Base-by-base conservation (phyloP, 2,113 vertebrate species). In the Eurystomus gularis region DNA sequence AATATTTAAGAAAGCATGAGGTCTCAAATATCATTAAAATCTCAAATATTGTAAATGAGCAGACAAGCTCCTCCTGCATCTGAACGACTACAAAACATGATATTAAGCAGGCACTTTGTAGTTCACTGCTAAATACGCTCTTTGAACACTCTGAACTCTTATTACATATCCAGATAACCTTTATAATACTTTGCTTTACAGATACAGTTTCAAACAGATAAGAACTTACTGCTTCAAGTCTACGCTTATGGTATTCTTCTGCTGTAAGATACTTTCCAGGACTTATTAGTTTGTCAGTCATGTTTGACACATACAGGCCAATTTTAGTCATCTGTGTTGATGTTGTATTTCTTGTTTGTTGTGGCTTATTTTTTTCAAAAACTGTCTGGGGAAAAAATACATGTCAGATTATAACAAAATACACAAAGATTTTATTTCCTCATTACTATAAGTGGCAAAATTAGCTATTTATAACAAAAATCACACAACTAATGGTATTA, bases 281-380 rank as follows among this genome's bases (percentile, higher is more conserved):
- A 75, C 49, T 82, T 78, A 99, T 15, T 75, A 99, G 84, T 94
- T 96, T 99, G 97, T 99, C 99, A 25, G 96, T 97, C 58, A 92
- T 48, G 66, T 98, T 98, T 96, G 99, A 98, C 37, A 99, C 94
- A 94, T 99, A 99, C 73, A 99, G 98, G 96, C 99, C 98, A 80
- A 98, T 98, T 88, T 98, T 98, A 75, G 98, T 98, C 98, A 99
- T 99, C 98, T 99, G 99, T 69, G 99, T 99, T 12, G 98, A 98
- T 65, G 97, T 97, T 75, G 92, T 97, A 89, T 97, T 98, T 19
- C 78, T 42, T 86, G 98, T 99, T 97, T 99, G 99, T 91, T 99
- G 98, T 9, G 7, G 15, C 31, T 96, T 98, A 81, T 87, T 98
- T 96, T 92, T 99, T 91, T 97, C 68, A 88, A 94, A 77, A 58